Conservation (phyloP, 2,888 invertebrate genomes). For the Acanthosoma haemorrhoidale region DNA sequence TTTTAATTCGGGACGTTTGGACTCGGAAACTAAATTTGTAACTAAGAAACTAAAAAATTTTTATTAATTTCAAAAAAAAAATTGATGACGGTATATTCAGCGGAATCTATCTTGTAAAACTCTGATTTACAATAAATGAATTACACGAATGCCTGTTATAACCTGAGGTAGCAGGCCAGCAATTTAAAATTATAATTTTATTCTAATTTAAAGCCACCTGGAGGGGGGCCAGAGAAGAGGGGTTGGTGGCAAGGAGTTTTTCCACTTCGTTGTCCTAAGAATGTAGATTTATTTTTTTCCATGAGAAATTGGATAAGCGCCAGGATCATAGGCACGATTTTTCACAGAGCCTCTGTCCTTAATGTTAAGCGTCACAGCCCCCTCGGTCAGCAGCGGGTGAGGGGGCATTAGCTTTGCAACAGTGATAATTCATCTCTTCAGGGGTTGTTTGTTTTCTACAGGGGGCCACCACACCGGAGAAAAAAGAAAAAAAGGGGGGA, state of each 20-base stretch:
- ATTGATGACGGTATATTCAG: no score
- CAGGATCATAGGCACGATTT: constrained; percentile 20
- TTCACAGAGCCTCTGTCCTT: neutral
- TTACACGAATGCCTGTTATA: neutral
- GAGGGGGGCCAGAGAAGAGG: neutral
- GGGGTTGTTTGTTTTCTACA: no score
- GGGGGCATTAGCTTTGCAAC: neutral
- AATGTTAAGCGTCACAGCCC: no score
- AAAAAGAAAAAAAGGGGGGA: no score
- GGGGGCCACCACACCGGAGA: neutral
- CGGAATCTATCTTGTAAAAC: constrained; percentile 11
- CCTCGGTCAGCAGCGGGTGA: neutral
- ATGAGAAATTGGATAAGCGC: constrained; percentile 31
- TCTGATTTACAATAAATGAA: constrained; percentile 12
- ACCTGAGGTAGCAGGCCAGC: neutral
- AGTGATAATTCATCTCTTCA: neutral
- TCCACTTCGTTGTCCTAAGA: constrained; percentile 33
- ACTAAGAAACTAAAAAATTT: no score
- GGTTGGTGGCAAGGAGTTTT: constrained; percentile 17
- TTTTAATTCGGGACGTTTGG: no score
- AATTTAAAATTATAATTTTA: constrained; percentile 28
- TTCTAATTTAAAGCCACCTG: constrained; percentile 1
- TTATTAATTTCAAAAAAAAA: no score
- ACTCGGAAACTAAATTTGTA: no score
- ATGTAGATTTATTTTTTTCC: constrained; percentile 34